Base-by-base conservation (phyloP, 2,888 invertebrate species). In the Heliconius erato region DNA sequence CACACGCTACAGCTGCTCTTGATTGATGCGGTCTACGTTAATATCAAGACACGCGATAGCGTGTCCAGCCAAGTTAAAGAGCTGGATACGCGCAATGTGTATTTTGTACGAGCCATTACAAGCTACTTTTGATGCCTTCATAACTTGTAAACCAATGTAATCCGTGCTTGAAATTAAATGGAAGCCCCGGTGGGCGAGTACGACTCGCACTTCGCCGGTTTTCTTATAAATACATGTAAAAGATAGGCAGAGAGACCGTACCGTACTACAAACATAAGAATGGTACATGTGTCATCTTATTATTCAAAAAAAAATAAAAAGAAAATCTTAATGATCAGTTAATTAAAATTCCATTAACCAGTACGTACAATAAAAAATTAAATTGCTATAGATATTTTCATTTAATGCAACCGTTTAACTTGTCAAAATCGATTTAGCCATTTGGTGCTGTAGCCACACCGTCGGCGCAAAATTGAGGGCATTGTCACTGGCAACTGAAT, bases 21-120 rank as follows among this genome's bases (percentile, higher is more conserved):
- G 93, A 94, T 93, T 91, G 93, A 93, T 93, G 92, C 83, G 88
- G 86, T 87, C 87, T 87, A 89, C 88, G 89, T 91, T 63, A 63
- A 63, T 63, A 63, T 54, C 23, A 54, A 54, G 54, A 23, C 54
- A 54, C 23, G 54, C 54, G 54, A 6, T 19, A 54, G 54, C 23
- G 54, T 9, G 19, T 23, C 23, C 7, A 54, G 54, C 54, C 54
- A 54, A 54, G 23, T 54, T 54, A 23, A 7, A 6, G 23, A 54
- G 7, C 0, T 54, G 23, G 54, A 54, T 23, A 54, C 23, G 19
- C 19, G 19, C 19, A 19, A 19, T 7, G 19, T 54, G 7, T 54
- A 23, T 54, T 54, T 23, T 54, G 7, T 7, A 23, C 23, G 23
- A 19, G 54, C 19, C 19, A 19, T 40, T 40, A 40, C 40, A 54